Evolutionary conservation across 2,797 vertebrate genomes (phyloP).

Genomic region (Dipus sagitta): DNA sequence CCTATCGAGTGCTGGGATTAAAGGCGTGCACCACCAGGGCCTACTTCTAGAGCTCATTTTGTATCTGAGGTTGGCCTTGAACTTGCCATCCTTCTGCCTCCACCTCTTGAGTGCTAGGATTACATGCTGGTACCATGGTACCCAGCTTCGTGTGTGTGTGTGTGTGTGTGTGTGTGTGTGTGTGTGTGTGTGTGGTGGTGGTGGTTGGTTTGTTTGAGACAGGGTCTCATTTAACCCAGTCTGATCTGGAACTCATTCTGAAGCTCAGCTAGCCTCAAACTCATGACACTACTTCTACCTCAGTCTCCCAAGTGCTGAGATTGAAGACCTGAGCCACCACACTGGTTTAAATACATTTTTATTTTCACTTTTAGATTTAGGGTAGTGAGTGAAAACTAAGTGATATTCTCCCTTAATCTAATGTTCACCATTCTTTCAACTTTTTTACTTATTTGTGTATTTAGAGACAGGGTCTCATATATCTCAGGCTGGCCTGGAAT

Average conservation of each 20-base stretch:
- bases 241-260: too few species aligned
- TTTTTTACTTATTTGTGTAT: neutral
- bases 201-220: too few species aligned
- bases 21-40: too few species aligned
- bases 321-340: neutral
- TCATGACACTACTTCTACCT: too few species aligned
- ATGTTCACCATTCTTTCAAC: neutral
- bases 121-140: too few species aligned
- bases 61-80: neutral
- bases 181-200: too few species aligned
- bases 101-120: neutral
- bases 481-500: neutral
- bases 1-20: too few species aligned
- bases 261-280: too few species aligned
- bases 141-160: too few species aligned
- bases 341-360: neutral
- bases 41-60: neutral
- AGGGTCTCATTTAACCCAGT: too few species aligned
- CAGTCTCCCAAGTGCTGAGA: neutral
- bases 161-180: too few species aligned
- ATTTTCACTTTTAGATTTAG: slow-evolving; percentile 51
- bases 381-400: neutral
- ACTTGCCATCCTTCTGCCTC: neutral
- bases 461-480: neutral
- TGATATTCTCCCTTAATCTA: neutral